A percentile compares a stretch with the other conserved stretches of the same genome.
These are phyloP conservation scores for Eurystomus glaucurus DNA, from an alignment of 2,797 vertebrate genomes.

Conservation along the genomic window DNA sequence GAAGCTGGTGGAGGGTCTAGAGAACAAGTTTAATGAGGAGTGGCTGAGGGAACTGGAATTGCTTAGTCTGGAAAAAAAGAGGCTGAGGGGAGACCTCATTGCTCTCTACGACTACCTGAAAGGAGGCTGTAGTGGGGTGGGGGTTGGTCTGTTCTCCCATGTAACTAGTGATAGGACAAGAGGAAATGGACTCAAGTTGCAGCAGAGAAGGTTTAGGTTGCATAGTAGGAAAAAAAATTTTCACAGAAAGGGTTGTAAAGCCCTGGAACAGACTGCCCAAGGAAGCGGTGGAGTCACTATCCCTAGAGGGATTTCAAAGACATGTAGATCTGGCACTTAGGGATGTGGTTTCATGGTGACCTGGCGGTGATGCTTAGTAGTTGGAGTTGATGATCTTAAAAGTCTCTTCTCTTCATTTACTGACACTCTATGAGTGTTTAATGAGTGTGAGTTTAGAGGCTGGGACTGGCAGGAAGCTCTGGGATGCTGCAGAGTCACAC, in stretches of 20 bases:
- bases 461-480: neutral
- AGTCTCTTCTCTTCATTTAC: neutral
- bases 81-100: neutral
- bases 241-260: neutral
- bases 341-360: neutral
- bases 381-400: neutral
- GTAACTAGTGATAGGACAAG: neutral
- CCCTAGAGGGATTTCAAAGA: no score
- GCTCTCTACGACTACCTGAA: neutral
- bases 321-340: no score
- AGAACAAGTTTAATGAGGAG: no score
- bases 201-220: neutral
- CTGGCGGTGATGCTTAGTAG: neutral
- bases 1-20: no score
- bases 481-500: rapidly evolving
- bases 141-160: neutral
- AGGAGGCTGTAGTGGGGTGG: neutral
- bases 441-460: neutral
- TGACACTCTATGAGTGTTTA: neutral
- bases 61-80: neutral
- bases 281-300: neutral
- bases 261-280: neutral
- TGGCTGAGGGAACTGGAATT: no score
- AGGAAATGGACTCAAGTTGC: neutral
- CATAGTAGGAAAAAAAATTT: neutral